Conservation (phyloP, 2,888 invertebrate species). For the Slavum lentiscoides region DNA sequence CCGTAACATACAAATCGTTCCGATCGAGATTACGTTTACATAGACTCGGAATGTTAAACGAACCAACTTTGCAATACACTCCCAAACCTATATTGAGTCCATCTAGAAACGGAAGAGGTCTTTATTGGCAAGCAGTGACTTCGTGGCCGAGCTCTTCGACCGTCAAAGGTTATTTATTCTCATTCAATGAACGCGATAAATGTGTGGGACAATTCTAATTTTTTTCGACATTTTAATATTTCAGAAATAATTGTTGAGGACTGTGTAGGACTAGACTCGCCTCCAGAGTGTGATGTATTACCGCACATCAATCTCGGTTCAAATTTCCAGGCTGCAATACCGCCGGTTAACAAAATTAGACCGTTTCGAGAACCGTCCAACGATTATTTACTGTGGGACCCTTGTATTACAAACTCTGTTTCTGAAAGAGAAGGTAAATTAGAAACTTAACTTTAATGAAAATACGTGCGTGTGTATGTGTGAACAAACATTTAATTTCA, state of each 20-base stretch:
- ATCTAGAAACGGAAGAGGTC: conserved; percentile 82
- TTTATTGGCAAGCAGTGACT: conserved; percentile 67
- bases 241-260: conserved; percentile 40
- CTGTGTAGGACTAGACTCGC: conserved; percentile 57
- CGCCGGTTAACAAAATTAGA: conserved; percentile 51
- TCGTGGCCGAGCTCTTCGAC: conserved; percentile 59
- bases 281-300: conserved; percentile 62
- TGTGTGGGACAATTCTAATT: neutral
- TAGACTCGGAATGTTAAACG: conserved; percentile 60
- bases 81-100: conserved; percentile 95
- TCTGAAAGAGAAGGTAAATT: conserved; percentile 74
- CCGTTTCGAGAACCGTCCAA: conserved; percentile 39
- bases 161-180: conserved; percentile 55
- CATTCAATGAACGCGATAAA: neutral
- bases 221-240: neutral
- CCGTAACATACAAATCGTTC: conserved; percentile 59
- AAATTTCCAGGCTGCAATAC: conserved; percentile 71
- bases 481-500: conserved; percentile 9
- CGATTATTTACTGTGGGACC: conserved; percentile 85
- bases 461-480: neutral
- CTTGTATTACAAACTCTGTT: conserved; percentile 72
- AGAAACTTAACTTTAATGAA: neutral
- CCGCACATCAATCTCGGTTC: conserved; percentile 86
- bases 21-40: conserved; percentile 65
- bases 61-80: conserved; percentile 72